These are phyloP conservation scores for Plodia interpunctella DNA, from an alignment of 1,140 invertebrate genomes.

Conservation along the genomic window DNA sequence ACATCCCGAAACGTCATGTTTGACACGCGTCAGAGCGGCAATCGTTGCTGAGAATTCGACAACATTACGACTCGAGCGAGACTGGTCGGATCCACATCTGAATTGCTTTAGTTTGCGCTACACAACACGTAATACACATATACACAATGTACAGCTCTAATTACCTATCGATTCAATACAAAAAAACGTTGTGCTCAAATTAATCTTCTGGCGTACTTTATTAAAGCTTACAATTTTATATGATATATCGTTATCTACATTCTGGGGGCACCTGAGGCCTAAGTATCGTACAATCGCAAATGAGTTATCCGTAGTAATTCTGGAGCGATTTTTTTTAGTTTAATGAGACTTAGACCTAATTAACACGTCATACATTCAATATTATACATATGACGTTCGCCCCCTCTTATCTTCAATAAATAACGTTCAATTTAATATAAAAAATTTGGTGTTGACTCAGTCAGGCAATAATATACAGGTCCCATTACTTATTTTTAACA, in stretches of 20 bases:
- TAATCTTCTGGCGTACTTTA: conserved; percentile 14
- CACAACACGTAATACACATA: neutral
- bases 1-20: neutral
- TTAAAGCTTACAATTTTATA: conserved; percentile 18
- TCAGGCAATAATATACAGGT: conserved; percentile 61
- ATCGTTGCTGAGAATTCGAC: neutral
- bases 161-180: conserved; percentile 12
- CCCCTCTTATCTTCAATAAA: conserved; percentile 37
- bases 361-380: no score
- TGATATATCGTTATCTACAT: conserved; percentile 12
- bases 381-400: conserved; percentile 7
- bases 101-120: conserved; percentile 7
- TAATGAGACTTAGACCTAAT: no score
- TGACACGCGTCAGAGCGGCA: neutral
- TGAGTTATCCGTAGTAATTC: no score
- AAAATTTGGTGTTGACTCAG: conserved; percentile 69
- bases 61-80: neutral
- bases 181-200: conserved; percentile 18
- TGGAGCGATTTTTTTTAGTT: no score
- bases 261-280: neutral
- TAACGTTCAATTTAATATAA: conserved; percentile 45
- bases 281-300: neutral
- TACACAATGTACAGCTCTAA: conserved; percentile 15
- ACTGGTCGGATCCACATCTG: neutral
- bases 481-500: conserved; percentile 43